Evolutionary conservation across 2,113 vertebrate species (phyloP), one percentile per base, ranked within the genome.

Genomic region (Gallinago media): DNA sequence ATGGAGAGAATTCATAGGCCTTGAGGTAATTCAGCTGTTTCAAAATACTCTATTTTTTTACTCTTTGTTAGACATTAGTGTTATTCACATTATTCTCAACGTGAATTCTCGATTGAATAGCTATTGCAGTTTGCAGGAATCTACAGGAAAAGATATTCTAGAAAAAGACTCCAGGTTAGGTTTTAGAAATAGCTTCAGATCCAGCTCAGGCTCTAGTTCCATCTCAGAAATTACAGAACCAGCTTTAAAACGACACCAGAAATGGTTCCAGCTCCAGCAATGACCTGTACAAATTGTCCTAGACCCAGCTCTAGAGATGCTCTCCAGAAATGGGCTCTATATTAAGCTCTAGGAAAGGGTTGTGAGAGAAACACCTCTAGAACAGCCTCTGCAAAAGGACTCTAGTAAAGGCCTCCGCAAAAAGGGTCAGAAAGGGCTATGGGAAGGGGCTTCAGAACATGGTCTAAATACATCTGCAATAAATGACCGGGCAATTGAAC

Each of bases 1-100:
- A 49, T 89, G 77, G 77, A 67, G 63, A 82, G 78, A 92, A 77
- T 75, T 94, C 67, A 61, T 67, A 88, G 85, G 54, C 82, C 81
- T 94, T 84, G 34, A 78, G n/a, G 59, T 78, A 89, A 87, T 94
- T 90, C 26, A 74, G 20, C 32, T 90, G 89, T 86, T 95, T 67
- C 46, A 70, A 72, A 92, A 62, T 47, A 23, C 9, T 81, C 6
- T 29, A 4, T 36, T 66, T 94, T 94, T 82, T 62, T 50, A 68
- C 3, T 88, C 14, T 68, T 23, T 63, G 32, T 92, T 58, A 54
- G n/a, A 66, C 8, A 27, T 7, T 26, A 52, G 5, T 82, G 72
- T 6, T 84, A 52, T 76, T 86, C 19, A 52, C 3, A 14, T 68
- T 31, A 44, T 56, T 93, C 66, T 70, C 7, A 34, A 62, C 88